These are phyloP conservation scores for Atlantisia rogersi DNA, from an alignment of 2,113 vertebrate genomes.

Conservation along the genomic window DNA sequence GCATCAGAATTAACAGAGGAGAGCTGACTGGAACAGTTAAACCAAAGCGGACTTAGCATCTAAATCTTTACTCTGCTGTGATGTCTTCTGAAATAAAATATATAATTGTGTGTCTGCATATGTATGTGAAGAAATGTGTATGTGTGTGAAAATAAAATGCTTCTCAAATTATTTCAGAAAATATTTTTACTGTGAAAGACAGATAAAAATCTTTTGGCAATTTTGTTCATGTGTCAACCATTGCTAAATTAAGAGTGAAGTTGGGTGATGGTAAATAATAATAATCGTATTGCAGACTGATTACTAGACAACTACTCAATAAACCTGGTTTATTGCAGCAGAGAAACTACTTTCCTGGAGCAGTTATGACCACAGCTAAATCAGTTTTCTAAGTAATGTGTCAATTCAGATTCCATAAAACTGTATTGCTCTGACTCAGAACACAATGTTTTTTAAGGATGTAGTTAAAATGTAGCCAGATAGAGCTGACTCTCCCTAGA, in stretches of 20 bases:
- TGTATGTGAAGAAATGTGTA: not conserved
- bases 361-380: conserved; percentile 2
- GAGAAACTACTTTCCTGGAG: conserved; percentile 29
- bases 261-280: conserved; percentile 51
- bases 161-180: conserved; percentile 8
- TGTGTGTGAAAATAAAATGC: not conserved
- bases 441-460: not conserved
- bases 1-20: not conserved
- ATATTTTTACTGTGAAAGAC: not conserved
- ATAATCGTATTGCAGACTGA: conserved; percentile 40
- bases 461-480: not conserved
- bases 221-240: not conserved
- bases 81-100: conserved; percentile 6
- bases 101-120: not conserved
- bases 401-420: conserved; percentile 44
- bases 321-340: conserved; percentile 55
- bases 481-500: not conserved
- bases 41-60: not conserved
- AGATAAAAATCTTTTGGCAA: conserved; percentile 12
- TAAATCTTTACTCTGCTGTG: not conserved
- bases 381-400: conserved; percentile 33
- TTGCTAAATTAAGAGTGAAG: conserved; percentile 27
- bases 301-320: conserved; percentile 55
- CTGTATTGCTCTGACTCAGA: not conserved
- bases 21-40: not conserved